These are phyloP conservation scores for Thripadectes ignobilis DNA, from an alignment of 2,797 vertebrate genomes.

Conservation along the genomic window DNA sequence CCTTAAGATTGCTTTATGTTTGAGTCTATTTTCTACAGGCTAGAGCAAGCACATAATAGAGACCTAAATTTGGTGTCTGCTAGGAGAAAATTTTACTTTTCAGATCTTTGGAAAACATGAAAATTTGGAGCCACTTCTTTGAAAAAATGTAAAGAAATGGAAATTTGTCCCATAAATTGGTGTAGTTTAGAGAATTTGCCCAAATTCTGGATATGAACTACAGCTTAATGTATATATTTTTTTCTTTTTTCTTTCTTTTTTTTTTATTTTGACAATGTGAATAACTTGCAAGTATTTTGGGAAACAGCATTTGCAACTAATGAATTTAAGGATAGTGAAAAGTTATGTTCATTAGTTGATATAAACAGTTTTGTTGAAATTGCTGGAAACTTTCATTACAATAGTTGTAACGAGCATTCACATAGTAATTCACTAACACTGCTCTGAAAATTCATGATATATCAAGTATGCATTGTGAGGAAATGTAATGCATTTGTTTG, in stretches of 20 bases:
- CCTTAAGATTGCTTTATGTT: background rate
- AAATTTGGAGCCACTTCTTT: background rate
- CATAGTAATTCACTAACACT: background rate
- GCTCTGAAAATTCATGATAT: background rate
- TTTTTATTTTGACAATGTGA: background rate
- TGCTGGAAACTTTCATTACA: background rate
- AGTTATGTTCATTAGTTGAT: background rate
- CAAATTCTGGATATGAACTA: background rate
- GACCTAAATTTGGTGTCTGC: background rate
- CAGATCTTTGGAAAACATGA: background rate
- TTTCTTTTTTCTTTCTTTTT: too few species aligned
- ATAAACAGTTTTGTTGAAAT: background rate
- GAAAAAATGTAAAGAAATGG: background rate
- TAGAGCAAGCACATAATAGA: background rate
- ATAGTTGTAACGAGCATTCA: background rate
- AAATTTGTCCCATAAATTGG: background rate
- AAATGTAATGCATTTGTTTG: background rate
- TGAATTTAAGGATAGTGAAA: background rate
- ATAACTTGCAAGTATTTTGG: background rate
- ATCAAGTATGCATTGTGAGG: background rate
- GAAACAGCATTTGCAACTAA: background rate
- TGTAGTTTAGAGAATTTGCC: background rate
- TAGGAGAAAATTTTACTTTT: background rate
- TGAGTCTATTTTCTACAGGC: background rate
- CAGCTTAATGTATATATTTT: too few species aligned